These are phyloP conservation scores for Beris morrisii DNA, from an alignment of 2,888 invertebrate species.

Conservation along the genomic window DNA sequence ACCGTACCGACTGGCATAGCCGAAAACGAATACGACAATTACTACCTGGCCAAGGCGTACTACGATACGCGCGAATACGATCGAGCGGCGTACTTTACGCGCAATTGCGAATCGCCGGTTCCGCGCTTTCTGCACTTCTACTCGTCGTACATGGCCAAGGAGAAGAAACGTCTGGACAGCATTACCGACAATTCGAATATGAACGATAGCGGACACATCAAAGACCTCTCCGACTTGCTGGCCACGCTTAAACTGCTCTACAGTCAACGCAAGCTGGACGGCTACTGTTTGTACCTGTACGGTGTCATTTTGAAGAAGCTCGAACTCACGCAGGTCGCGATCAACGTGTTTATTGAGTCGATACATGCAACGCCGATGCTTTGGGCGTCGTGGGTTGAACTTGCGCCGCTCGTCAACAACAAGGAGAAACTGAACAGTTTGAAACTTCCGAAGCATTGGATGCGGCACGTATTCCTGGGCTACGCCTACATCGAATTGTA, in stretches of 20 bases:
- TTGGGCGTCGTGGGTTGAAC: slow-evolving; percentile 95
- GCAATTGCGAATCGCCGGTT: slow-evolving; percentile 69
- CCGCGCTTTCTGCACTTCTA: slow-evolving; percentile 84
- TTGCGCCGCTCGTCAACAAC: slow-evolving; percentile 81
- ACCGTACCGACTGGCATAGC: slow-evolving; percentile 54
- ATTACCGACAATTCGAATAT: slow-evolving; percentile 64
- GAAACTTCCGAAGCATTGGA: slow-evolving; percentile 86
- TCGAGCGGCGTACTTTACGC: slow-evolving; percentile 76
- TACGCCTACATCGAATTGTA: slow-evolving; percentile 89
- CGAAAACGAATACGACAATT: slow-evolving; percentile 65
- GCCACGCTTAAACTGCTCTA: slow-evolving; percentile 63
- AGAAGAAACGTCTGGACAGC: slow-evolving; percentile 87
- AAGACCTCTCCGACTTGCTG: slow-evolving; percentile 61
- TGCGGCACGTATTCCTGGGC: slow-evolving; percentile 88
- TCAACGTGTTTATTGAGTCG: slow-evolving; percentile 76
- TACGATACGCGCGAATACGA: slow-evolving; percentile 92
- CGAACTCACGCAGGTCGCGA: slow-evolving; percentile 77
- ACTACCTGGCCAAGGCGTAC: slow-evolving; percentile 80
- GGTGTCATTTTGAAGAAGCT: slow-evolving; percentile 88
- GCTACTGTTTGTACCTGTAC: slow-evolving; percentile 84
- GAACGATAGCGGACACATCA: slow-evolving; percentile 52
- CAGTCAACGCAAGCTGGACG: slow-evolving; percentile 71
- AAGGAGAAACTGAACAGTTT: slow-evolving; percentile 71
- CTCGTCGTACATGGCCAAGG: slow-evolving; percentile 83
- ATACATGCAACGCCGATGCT: slow-evolving; percentile 79